Base-by-base conservation (phyloP, 1,140 invertebrate species). In the Parapsyche elsis region DNA sequence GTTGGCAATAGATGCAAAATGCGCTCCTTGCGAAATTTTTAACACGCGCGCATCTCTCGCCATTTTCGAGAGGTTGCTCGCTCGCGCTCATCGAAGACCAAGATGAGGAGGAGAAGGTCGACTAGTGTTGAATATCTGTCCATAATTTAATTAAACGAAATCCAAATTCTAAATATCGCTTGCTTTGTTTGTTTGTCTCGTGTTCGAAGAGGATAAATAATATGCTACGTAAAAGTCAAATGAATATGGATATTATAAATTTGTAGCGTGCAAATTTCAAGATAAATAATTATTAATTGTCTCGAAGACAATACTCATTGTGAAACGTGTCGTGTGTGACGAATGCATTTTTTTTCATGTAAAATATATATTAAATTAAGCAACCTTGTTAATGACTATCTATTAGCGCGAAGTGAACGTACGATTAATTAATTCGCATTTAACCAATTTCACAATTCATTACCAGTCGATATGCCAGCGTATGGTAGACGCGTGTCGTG, bases 371-470 rank as follows among this genome's bases (percentile, higher is more conserved):
- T 14, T 53, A 12, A 53, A 53, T n/a, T 53, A 53, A 53, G 16
- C 49, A 53, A 16, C 49, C 12, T 53, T 53, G 49, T 53, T 53
- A 53, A 53, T 53, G 49, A 53, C 49, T 53, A 53, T 53, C 49
- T 53, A 53, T 53, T 53, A 12, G 49, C 16, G 49, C 49, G 12
- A 53, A 53, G 49, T 53, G 49, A 53, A 53, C 49, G 49, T 53
- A 53, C 49, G 16, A 14, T 53, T 53, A 53, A 53, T 53, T 53
- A 53, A 53, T 53, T 53, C 49, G 49, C 49, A 53, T 53, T 14
- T 53, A 53, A 53, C 10, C 10, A 46, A 53, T 67, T 67, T 67
- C 64, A 67, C 64, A 67, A 67, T 67, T 67, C 2, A 26, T 67
- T 26, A 19, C 59, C 59, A n/a, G 24, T 24, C 5, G 19, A 67